Conservation (phyloP, 1,140 invertebrate species). For the Macrobrachium rosenbergii region DNA sequence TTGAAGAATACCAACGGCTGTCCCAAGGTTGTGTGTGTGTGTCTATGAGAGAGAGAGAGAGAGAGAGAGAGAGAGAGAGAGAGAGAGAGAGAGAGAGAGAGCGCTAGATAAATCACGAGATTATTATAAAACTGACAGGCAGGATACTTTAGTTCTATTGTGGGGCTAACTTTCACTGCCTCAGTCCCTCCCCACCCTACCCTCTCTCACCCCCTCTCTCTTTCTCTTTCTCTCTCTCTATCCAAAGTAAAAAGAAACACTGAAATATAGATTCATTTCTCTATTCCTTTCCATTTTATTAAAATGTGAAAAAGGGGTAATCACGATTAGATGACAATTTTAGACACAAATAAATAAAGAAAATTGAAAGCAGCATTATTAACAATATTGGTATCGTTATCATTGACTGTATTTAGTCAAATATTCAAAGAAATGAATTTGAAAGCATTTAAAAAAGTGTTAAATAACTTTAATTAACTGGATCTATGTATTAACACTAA, state of each 20-base stretch:
- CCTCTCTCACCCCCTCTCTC: slow-evolving; percentile 32
- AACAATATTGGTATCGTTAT: too few relatives aligned
- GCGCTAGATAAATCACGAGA: slow-evolving; percentile 22
- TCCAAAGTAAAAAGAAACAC: background rate
- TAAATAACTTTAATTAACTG: too few relatives aligned
- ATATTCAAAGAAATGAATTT: too few relatives aligned
- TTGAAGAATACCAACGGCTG: background rate
- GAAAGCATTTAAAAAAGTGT: too few relatives aligned
- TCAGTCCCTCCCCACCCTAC: slow-evolving; percentile 8
- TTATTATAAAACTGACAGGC: background rate
- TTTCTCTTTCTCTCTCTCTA: slow-evolving; percentile 28
- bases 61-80: slow-evolving; percentile 42
- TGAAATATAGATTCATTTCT: too few relatives aligned
- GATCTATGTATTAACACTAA: too few relatives aligned
- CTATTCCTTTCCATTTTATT: too few relatives aligned
- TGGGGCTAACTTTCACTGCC: background rate
- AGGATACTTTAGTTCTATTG: background rate
- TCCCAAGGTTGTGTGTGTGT: background rate
- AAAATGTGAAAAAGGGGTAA: too few relatives aligned
- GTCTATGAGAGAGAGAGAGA: background rate
- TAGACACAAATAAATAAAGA: too few relatives aligned
- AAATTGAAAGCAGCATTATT: too few relatives aligned
- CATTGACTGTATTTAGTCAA: too few relatives aligned
- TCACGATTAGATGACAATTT: too few relatives aligned
- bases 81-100: slow-evolving; percentile 42